Evolutionary conservation across 2,888 invertebrate species (phyloP).

Genomic region (Pollenia labialis): DNA sequence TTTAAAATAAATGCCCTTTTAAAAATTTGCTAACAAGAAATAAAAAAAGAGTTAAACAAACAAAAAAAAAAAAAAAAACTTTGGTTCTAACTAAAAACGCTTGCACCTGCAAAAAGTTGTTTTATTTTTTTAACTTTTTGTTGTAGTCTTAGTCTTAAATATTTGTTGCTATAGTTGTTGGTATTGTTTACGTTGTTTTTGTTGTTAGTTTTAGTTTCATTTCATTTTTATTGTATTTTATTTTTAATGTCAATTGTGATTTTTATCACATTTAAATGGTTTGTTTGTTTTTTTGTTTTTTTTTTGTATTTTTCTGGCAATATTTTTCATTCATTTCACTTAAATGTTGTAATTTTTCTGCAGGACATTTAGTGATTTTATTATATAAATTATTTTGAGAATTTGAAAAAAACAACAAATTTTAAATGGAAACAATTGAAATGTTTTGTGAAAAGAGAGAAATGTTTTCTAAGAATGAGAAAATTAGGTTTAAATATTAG

Average conservation of each 20-base stretch:
- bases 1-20: slow-evolving; percentile 73
- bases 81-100: slow-evolving; percentile 57
- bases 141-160: slow-evolving; percentile 30
- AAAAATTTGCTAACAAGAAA: slow-evolving; percentile 67
- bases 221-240: slow-evolving; percentile 43
- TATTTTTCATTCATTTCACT: slow-evolving; percentile 38
- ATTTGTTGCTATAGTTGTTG: slow-evolving; percentile 45
- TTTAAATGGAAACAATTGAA: slow-evolving; percentile 32
- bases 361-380: slow-evolving; percentile 45
- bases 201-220: slow-evolving; percentile 59
- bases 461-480: not conserved
- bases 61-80: slow-evolving; percentile 40
- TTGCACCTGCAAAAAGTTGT: slow-evolving; percentile 71
- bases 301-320: not conserved
- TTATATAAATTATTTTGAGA: slow-evolving; percentile 3
- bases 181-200: slow-evolving; percentile 48
- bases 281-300: slow-evolving; percentile 25
- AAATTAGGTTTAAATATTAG: not conserved
- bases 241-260: slow-evolving; percentile 73
- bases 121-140: slow-evolving; percentile 4
- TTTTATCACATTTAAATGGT: slow-evolving; percentile 69
- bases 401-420: slow-evolving; percentile 10
- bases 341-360: slow-evolving; percentile 41
- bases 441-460: not conserved
- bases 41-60: not conserved